Evolutionary conservation across 1,140 invertebrate genomes (phyloP).

Genomic region (Drosophila arawakana): DNA sequence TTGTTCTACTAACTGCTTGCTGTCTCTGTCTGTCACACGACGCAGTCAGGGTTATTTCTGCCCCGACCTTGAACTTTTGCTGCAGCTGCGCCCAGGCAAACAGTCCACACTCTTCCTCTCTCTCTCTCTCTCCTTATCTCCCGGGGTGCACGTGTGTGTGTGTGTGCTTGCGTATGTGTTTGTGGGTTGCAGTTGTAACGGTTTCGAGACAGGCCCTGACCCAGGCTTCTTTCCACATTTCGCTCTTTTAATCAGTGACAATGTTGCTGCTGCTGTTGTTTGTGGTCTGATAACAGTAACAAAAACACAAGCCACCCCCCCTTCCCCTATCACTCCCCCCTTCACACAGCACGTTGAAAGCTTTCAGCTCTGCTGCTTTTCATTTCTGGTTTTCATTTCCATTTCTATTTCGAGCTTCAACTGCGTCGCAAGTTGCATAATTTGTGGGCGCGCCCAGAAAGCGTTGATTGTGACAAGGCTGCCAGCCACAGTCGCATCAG

Average conservation of each 20-base stretch:
- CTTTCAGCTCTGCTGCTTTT: constrained; percentile 76
- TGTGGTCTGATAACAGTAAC: constrained; percentile 53
- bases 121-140: background rate
- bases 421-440: constrained; percentile 69
- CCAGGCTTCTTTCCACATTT: constrained; percentile 38
- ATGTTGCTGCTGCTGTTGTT: constrained; percentile 35
- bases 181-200: constrained; percentile 11
- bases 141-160: background rate
- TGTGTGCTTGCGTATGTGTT: too few species aligned
- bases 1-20: background rate
- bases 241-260: constrained; percentile 52
- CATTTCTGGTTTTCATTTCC: constrained; percentile 79
- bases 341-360: constrained; percentile 53
- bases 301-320: constrained; percentile 37
- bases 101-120: background rate
- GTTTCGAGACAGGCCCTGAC: constrained; percentile 56
- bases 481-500: constrained; percentile 43
- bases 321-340: constrained; percentile 33
- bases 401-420: constrained; percentile 63
- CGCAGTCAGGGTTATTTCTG: constrained; percentile 68
- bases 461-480: constrained; percentile 60
- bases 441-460: constrained; percentile 69
- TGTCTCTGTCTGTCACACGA: constrained; percentile 41
- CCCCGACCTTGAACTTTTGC: constrained; percentile 75
- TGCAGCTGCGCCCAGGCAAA: constrained; percentile 51